Evolutionary conservation across 2,113 vertebrate genomes (phyloP).

Genomic region (Propithecus coquereli): DNA sequence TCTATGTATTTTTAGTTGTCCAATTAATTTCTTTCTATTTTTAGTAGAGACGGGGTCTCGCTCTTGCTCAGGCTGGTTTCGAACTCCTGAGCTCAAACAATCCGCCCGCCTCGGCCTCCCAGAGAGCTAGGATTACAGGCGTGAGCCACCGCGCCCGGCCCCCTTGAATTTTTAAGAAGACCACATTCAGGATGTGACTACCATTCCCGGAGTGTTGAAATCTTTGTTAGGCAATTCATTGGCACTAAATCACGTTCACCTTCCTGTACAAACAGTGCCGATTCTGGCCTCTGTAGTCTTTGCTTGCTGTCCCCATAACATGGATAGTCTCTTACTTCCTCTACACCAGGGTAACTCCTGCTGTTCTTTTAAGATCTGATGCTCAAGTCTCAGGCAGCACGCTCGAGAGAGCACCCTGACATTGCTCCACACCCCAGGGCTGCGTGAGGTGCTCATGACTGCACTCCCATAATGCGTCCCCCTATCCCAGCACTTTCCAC

Average conservation of each 20-base stretch:
- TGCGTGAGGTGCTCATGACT: too few species aligned
- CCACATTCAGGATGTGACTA: background rate
- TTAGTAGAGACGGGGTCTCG: too few species aligned
- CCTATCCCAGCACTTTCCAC: background rate
- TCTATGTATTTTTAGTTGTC: too few species aligned
- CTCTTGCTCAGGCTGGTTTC: too few species aligned
- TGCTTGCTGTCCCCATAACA: background rate
- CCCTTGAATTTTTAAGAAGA: background rate
- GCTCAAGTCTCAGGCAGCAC: background rate
- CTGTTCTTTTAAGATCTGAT: background rate
- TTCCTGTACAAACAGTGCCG: background rate
- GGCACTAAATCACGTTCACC: background rate
- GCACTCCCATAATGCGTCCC: background rate
- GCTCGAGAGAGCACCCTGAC: background rate
- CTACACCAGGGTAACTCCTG: background rate
- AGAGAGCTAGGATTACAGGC: too few species aligned
- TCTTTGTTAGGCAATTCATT: background rate
- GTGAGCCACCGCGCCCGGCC: too few species aligned
- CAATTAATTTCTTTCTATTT: too few species aligned
- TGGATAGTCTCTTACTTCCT: background rate
- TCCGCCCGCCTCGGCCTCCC: too few species aligned
- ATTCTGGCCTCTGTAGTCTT: background rate
- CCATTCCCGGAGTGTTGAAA: background rate
- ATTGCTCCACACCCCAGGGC: background rate
- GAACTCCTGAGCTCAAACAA: too few species aligned